Conservation (phyloP, 2,888 invertebrate species). For the Nysson spinosus region DNA sequence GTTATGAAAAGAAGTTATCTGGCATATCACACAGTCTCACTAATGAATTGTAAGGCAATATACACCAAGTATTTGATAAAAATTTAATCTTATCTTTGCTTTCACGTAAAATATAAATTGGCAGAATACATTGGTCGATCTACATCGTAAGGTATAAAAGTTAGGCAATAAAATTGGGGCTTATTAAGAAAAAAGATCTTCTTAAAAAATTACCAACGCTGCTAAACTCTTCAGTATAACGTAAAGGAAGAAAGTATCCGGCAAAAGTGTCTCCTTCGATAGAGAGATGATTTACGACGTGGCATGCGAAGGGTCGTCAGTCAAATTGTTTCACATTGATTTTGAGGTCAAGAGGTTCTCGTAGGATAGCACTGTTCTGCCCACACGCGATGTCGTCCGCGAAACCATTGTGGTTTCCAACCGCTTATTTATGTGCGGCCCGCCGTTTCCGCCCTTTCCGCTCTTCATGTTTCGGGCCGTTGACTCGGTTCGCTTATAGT, state of each 20-base stretch:
- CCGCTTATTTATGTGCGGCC: constrained; percentile 66
- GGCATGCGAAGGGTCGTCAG: constrained; percentile 55
- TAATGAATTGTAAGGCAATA: too few relatives aligned
- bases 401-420: constrained; percentile 61
- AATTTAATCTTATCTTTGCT: too few relatives aligned
- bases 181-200: too few relatives aligned
- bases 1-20: too few relatives aligned
- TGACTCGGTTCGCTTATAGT: constrained; percentile 63
- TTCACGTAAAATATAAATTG: too few relatives aligned
- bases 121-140: too few relatives aligned
- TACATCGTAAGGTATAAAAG: too few relatives aligned
- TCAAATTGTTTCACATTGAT: constrained; percentile 62
- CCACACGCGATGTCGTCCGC: constrained; percentile 61
- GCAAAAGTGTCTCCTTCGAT: constrained; percentile 32
- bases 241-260: constrained; percentile 12
- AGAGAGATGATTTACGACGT: constrained; percentile 49
- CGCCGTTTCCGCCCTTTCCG: constrained; percentile 67
- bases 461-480: constrained; percentile 64
- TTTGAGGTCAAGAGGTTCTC: constrained; percentile 54
- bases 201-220: too few relatives aligned
- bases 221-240: too few relatives aligned
- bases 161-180: too few relatives aligned
- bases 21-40: too few relatives aligned
- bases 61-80: too few relatives aligned
- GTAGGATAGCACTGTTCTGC: constrained; percentile 46